Conservation (phyloP, 2,888 invertebrate species). For the Enchytraeus crypticus region DNA sequence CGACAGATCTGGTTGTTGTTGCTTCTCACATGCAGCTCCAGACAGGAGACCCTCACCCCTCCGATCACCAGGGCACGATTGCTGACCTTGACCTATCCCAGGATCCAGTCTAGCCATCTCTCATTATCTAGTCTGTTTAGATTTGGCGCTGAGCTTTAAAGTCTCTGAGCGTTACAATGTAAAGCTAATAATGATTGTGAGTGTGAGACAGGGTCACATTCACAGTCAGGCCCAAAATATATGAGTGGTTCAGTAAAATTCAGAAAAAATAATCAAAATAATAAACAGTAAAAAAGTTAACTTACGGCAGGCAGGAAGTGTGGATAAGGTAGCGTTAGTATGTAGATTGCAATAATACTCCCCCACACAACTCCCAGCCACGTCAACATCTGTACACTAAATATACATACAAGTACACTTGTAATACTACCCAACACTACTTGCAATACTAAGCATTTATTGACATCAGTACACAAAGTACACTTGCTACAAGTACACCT, state of each 20-base stretch:
- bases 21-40: too few species aligned
- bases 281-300: too few species aligned
- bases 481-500: background rate
- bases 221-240: background rate
- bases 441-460: too few species aligned
- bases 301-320: conserved; percentile 15
- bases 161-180: background rate
- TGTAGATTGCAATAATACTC: background rate
- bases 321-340: conserved; percentile 13
- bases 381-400: conserved; percentile 6
- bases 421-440: background rate
- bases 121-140: too few species aligned
- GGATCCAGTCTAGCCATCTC: too few species aligned
- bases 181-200: background rate
- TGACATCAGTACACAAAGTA: background rate
- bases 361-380: conserved; percentile 14
- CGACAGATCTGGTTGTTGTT: too few species aligned
- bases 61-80: too few species aligned
- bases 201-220: background rate
- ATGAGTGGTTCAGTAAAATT: background rate
- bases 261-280: background rate
- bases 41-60: too few species aligned
- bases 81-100: too few species aligned
- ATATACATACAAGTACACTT: background rate
- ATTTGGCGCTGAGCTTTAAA: background rate